Base-by-base conservation (phyloP, 2,113 vertebrate species). In the Oxyura jamaicensis region DNA sequence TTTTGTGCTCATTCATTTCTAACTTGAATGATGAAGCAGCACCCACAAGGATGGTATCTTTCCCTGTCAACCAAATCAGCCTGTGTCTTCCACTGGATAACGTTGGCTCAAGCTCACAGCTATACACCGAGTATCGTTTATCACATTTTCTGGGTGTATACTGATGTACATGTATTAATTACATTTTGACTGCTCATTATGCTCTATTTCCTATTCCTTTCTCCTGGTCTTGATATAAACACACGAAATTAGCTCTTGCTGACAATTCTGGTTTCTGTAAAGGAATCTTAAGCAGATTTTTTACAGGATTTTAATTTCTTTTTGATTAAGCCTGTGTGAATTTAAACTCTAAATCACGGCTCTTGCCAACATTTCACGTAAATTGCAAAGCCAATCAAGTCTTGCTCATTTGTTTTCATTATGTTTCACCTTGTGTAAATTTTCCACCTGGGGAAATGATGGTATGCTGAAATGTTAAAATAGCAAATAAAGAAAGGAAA, bases 371-470 rank as follows among this genome's bases (percentile, higher is more conserved):
- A 86, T 86, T 95, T 88, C 62, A 91, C 35, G 3, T 93, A 93
- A 93, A 96, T 94, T 92, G 81, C 77, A 89, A 95, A 92, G 93
- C 90, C 80, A 95, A 97, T 96, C 96, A 97, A 93, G 95, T 78
- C 58, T 80, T 88, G 62, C 69, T 95, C 62, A 1, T 91, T 95
- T 92, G 69, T 94, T 97, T 95, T 95, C 83, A 81, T 88, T 91
- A 94, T 72, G 65, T 86, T 94, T 86, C 53, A 94, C 76, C 33
- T 81, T 66, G 84, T 86, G 90, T 72, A 93, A 94, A 79, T 73
- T 90, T 94, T 93, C 65, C 92, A 90, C 83, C 78, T 88, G 65
- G 33, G 92, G 52, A 53, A 94, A 95, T 31, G 76, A 80, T 68
- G 59, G 81, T 63, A 86, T 91, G 86, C 48, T 86, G 83, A 94